Percentiles rank a stretch among this genome's conserved stretches.
Conservation (phyloP, 2,113 vertebrate species). For the Puffinus mauretanicus region DNA sequence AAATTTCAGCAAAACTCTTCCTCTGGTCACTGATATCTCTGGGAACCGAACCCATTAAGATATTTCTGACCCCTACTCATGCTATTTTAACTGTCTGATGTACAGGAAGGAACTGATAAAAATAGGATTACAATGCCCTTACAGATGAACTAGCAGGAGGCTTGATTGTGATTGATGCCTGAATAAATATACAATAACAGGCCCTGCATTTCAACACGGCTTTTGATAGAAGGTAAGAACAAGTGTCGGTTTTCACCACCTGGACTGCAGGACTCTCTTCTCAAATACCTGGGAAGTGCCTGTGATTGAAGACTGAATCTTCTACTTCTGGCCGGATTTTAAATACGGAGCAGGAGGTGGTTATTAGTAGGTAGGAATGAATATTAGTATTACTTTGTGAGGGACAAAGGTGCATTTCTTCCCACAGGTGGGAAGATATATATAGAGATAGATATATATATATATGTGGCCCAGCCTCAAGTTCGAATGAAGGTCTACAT, state of each 20-base stretch:
- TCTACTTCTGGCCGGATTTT: neutral
- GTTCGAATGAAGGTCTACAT: neutral
- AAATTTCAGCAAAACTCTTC: constrained; percentile 76
- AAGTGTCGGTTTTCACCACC: constrained; percentile 54
- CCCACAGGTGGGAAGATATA: neutral
- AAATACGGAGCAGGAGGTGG: neutral
- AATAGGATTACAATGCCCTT: constrained; percentile 85
- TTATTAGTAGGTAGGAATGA: neutral
- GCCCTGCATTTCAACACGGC: constrained; percentile 71
- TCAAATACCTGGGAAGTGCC: constrained; percentile 53
- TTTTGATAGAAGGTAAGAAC: constrained; percentile 64
- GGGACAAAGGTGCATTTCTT: neutral
- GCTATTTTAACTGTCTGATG: constrained; percentile 81
- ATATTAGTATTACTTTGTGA: neutral
- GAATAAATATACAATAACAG: constrained; percentile 82
- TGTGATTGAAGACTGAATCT: constrained; percentile 1
- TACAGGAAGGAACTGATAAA: constrained; percentile 88
- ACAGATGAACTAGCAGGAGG: constrained; percentile 72
- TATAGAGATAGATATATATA: too few relatives aligned
- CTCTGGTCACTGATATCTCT: constrained; percentile 77
- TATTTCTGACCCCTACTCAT: constrained; percentile 76
- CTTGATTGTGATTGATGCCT: constrained; percentile 83
- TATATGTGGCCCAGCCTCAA: neutral
- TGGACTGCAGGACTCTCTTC: constrained; percentile 37
- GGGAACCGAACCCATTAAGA: constrained; percentile 82